Base-by-base conservation (phyloP, 2,113 vertebrate species). In the Capreolus pygargus region DNA sequence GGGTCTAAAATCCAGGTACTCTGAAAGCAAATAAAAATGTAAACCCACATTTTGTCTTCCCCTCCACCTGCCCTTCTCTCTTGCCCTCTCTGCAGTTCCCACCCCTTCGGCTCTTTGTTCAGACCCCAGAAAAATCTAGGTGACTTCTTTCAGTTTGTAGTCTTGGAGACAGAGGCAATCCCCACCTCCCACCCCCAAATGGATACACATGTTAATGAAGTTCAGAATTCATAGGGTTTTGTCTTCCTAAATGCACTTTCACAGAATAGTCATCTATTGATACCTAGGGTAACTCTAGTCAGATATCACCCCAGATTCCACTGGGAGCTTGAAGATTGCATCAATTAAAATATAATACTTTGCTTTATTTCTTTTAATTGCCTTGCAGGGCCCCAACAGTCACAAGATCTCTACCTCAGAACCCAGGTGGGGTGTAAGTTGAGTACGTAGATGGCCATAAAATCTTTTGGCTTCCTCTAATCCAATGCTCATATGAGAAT, bases 341-440 rank as follows among this genome's bases (percentile, higher is more conserved):
- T 99, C 98, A 98, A 99, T 98, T 98, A 98, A 98, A 99, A 98
- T 98, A 98, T 97, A 99, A 98, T 98, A 98, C 98, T 98, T 98
- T 89, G 98, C 98, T 99, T 98, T 98, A 96, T 98, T 97, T 98
- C 94, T 97, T 98, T 98, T 97, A 92, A 98, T 98, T 97, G 95
- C 96, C 78, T 95, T 87, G 86, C 96, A 92, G 97, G 94, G 97
- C 95, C 97, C 97, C 97, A 94, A 96, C 96, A 43, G 97, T 96
- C 98, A 27, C 3, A 45, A 96, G 97, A 98, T 96, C 96, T 97
- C 76, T 4, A 85, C 98, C 94, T 95, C 7, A 64, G 94, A 96
- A 97, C 91, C 16, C 97, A 97, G 97, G 98, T 97, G 94, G 96
- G 90, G 76, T 97, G 95, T 98, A 96, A 98, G 50, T 54, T 97